phyloP scores from a whole-genome alignment of 2,113 vertebrate genomes.

The Otis tarda region DNA sequence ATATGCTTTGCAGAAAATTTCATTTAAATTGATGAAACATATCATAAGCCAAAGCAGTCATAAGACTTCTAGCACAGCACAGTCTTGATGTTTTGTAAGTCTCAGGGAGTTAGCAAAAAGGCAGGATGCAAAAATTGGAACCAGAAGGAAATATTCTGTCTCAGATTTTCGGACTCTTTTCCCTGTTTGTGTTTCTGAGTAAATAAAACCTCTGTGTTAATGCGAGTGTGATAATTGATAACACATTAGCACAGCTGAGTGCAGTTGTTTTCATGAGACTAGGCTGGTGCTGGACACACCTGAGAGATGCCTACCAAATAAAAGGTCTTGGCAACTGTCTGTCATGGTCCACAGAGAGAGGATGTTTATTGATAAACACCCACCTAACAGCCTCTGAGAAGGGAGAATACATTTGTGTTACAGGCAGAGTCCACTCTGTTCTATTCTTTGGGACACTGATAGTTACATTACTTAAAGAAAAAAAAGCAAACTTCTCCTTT shows the following conservation, averaged over 20 bases:
- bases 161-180: background rate
- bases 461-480: background rate
- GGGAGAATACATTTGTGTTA: background rate
- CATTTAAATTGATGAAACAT: background rate
- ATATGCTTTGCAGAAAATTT: background rate
- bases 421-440: background rate
- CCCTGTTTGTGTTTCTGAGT: background rate
- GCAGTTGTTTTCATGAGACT: background rate
- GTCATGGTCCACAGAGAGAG: background rate
- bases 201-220: background rate
- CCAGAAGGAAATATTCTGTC: background rate
- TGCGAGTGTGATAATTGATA: background rate
- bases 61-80: background rate
- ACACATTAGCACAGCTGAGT: background rate
- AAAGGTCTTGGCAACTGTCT: background rate
- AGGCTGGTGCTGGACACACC: background rate
- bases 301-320: background rate
- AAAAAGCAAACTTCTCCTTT: background rate
- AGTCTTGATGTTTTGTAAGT: background rate
- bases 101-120: background rate
- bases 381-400: background rate
- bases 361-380: background rate
- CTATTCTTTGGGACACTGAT: background rate
- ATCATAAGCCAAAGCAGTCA: background rate
- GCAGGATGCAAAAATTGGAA: background rate